Conservation (phyloP, 2,888 invertebrate genomes). For the Julus scanicus region DNA sequence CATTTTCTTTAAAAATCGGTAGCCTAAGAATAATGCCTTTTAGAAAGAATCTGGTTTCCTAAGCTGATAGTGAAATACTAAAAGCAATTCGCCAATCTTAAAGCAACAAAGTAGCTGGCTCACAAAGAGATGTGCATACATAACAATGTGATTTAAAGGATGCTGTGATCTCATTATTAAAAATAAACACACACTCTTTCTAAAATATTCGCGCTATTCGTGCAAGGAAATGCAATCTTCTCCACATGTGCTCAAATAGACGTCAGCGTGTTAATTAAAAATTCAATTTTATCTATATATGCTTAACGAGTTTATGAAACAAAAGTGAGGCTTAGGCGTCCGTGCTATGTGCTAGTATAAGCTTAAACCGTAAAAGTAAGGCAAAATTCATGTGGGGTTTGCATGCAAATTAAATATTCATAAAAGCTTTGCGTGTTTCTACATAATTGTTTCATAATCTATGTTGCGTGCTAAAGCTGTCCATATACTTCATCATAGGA, state of each 20-base stretch:
- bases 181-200: conserved; percentile 8
- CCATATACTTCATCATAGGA: conserved; percentile 44
- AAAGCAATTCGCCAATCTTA: neutral
- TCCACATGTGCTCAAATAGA: conserved; percentile 24
- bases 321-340: neutral
- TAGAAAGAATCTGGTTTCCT: neutral
- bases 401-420: conserved; percentile 44
- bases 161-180: conserved; percentile 35
- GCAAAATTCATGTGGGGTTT: conserved; percentile 22
- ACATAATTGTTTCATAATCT: conserved; percentile 51
- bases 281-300: conserved; percentile 51
- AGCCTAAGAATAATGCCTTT: neutral
- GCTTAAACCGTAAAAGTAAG: neutral
- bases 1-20: neutral
- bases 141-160: conserved; percentile 43
- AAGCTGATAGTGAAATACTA: neutral
- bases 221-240: conserved; percentile 37
- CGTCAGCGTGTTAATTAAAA: conserved; percentile 46
- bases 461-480: conserved; percentile 40
- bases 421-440: conserved; percentile 48
- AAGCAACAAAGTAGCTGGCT: conserved; percentile 35
- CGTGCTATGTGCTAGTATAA: neutral
- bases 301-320: conserved; percentile 49
- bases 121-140: conserved; percentile 9
- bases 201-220: neutral